Conservation (phyloP, 2,113 vertebrate genomes). For the Mugil cephalus region DNA sequence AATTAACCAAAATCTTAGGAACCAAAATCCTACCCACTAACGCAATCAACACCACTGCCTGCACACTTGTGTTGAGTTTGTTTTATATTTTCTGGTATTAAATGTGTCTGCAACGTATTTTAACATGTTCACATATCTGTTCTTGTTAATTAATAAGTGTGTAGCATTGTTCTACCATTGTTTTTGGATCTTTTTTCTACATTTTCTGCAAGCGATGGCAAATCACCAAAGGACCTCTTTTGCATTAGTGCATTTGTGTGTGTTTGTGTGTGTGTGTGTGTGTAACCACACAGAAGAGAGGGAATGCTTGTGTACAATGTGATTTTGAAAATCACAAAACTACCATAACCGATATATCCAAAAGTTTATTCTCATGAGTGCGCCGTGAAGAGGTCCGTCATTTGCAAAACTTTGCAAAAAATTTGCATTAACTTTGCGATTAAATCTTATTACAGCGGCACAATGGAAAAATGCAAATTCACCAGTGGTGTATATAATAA, state of each 20-base stretch:
- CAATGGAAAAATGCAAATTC: slow-evolving; percentile 46
- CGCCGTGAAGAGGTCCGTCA: slow-evolving; percentile 11
- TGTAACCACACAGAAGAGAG: not conserved
- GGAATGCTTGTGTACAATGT: not conserved
- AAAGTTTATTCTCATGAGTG: slow-evolving; percentile 6
- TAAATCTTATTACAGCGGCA: slow-evolving; percentile 44
- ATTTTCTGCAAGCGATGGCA: too few relatives aligned
- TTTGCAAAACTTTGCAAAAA: too few relatives aligned
- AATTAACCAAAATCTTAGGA: slow-evolving; percentile 69
- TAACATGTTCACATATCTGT: too few relatives aligned
- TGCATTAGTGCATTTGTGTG: too few relatives aligned
- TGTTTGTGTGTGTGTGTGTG: too few relatives aligned
- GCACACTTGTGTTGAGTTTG: slow-evolving; percentile 18
- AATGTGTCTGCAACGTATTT: too few relatives aligned
- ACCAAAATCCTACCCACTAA: slow-evolving; percentile 64
- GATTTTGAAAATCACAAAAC: slow-evolving; percentile 8
- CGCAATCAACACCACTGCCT: slow-evolving; percentile 54
- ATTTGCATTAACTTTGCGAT: slow-evolving; percentile 39
- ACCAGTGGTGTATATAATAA: slow-evolving; percentile 42
- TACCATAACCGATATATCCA: not conserved
- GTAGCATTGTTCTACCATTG: too few relatives aligned
- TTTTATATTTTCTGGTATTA: too few relatives aligned
- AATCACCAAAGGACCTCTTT: too few relatives aligned
- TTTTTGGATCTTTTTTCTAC: too few relatives aligned
- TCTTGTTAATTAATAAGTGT: too few relatives aligned